Evolutionary conservation across 2,888 invertebrate species (phyloP), one percentile per base, ranked within the genome.

Genomic region (Athetis lepigone): DNA sequence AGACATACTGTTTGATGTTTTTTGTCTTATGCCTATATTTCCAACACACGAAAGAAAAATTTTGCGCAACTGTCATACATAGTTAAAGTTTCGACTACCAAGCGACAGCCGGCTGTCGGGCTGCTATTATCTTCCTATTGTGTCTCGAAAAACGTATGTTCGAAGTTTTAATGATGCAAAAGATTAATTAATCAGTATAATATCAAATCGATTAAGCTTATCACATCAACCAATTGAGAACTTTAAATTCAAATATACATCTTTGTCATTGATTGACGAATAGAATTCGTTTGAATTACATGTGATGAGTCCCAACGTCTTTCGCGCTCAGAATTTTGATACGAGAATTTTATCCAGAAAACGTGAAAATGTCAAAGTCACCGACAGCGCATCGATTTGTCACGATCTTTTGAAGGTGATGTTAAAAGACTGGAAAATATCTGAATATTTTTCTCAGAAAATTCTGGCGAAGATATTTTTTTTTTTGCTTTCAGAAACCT

Each of bases 301-400:
- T 55, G 59, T 55, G 74, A 77, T 52, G 61, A 63, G 59, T 43
- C 27, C 9, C 49, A 46, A 40, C 51, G 36, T 59, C 40, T 51
- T 18, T 46, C 54, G 37, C 51, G 47, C 5, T n/a, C 43, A 23
- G 62, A 77, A 75, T 75, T 57, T 68, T 63, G 56, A 77, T 74
- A 46, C 75, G 57, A 33, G 45, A 46, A 66, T 65, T 73, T 67
- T 49, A 50, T 13, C 13, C 29, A 37, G 29, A 58, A 36, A 63
- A n/a, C 37, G 21, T 2, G 69, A 5, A 40, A 66, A 56, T 49
- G 50, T 57, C 77, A 54, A 57, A 59, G 29, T 58, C 66, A 66
- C 45, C 13, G 67, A 59, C 77, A 72, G 56, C 40, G 18, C 63
- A 58, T 74, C 75, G 63, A 77, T 75, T 77, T 77, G 74, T 75